Conservation (phyloP, 2,888 invertebrate species). For the Xylophagus ater region DNA sequence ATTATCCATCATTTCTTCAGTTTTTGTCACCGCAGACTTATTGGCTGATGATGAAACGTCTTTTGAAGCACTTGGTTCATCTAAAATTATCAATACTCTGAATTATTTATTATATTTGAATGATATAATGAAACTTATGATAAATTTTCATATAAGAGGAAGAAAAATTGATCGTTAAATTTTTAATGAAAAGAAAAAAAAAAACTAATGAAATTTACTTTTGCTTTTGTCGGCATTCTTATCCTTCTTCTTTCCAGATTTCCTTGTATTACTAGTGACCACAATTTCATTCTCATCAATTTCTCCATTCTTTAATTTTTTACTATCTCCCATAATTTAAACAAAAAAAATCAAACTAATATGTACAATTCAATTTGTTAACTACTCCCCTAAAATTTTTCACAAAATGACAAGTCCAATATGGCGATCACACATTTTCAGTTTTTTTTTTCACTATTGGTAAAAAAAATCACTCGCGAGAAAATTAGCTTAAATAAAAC, state of each 20-base stretch:
- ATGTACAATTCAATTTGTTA: constrained; percentile 2
- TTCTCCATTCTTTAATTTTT: constrained; percentile 11
- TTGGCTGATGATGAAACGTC: constrained; percentile 6
- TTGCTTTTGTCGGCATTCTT: constrained; percentile 5
- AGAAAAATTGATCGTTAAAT: no score
- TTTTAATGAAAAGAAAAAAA: neutral
- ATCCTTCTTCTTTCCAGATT: constrained; percentile 3
- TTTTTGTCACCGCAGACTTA: constrained; percentile 10
- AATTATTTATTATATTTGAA: no score
- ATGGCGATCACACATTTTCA: constrained; percentile 16
- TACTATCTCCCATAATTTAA: constrained; percentile 11
- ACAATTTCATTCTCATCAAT: constrained; percentile 6
- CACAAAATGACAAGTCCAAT: constrained; percentile 16
- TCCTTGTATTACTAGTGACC: neutral
- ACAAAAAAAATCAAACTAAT: constrained; percentile 1
- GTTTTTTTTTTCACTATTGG: constrained; percentile 9
- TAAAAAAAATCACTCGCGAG: no score
- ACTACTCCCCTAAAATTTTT: constrained; percentile 11
- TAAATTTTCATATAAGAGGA: no score
- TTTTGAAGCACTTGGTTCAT: no score
- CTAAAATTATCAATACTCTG: no score
- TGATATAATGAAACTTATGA: no score
- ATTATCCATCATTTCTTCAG: constrained; percentile 17
- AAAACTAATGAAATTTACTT: neutral
- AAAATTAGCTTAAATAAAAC: no score